Base-by-base conservation (phyloP, 2,113 vertebrate genomes). In the Poeciliopsis occidentalis region DNA sequence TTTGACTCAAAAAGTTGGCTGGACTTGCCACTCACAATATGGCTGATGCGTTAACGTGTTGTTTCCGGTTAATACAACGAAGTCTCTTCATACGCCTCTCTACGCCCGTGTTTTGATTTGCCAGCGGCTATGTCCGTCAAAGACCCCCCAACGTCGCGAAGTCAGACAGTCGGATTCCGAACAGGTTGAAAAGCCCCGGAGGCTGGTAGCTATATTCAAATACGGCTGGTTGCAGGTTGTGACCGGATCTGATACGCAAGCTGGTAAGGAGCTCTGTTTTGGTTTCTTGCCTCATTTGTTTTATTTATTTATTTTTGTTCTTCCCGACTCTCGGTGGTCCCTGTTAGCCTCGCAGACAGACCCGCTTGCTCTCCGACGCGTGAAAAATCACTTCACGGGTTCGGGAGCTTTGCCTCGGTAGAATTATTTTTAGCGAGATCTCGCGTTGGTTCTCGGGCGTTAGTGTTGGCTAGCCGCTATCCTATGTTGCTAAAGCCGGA, bases 171-270 rank as follows among this genome's bases (percentile, higher is more conserved):
- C 39, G 26, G 60, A 68, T 64, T 71, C 67, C 24, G 65, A 89
- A 64, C 85, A 90, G 85, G 85, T 88, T 89, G 79, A 67, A 64
- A 73, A 75, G 81, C 72, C 69, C 60, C 17, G 31, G 41, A 73
- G 66, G 57, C 61, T 84, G 12, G 4, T 64, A 27, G 51, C 22
- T 12, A 31, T 54, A 60, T 69, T 81, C 71, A 65, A 67, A 87
- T 80, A 84, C 73, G 62, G 60, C 81, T 67, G 84, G 79, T 88
- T 89, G 67, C 84, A 82, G 69, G 24, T 74, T 85, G 82, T 85
- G 82, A 84, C 79, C 76, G 61, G 79, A 91, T 61, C 32, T 22
- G 86, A 85, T 34, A 75, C 85, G 13, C 91, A 93, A 93, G 73
- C 92, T 94, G 93, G 93, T 94, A 60, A 89, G 91, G 2, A 69